phyloP scores from a whole-genome alignment of 2,797 vertebrate genomes.

The Anas acuta region DNA sequence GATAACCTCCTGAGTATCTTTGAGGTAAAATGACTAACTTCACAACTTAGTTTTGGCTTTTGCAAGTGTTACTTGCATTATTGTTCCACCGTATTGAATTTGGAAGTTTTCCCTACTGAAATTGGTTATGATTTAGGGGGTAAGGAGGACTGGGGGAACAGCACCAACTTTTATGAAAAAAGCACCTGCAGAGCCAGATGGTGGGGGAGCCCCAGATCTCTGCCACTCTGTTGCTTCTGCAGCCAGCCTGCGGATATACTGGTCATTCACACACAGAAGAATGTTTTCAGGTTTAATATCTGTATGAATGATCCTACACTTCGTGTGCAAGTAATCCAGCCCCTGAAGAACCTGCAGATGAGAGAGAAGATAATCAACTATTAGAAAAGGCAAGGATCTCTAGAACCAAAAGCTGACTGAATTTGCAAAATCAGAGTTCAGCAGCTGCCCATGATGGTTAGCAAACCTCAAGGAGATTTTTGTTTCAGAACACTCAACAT shows the following conservation, averaged over 20 bases:
- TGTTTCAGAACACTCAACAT: background rate
- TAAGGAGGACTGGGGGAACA: accelerated
- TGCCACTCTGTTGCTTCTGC: conserved; percentile 97
- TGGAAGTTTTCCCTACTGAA: background rate
- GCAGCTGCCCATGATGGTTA: background rate
- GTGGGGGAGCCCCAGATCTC: conserved; percentile 89
- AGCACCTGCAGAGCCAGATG: conserved; percentile 94
- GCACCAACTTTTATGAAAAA: background rate
- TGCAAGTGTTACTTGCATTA: background rate
- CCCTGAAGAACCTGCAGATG: conserved; percentile 91
- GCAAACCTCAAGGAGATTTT: background rate
- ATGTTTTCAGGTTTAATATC: conserved; percentile 99
- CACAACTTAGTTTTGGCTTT: background rate
- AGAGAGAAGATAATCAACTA: background rate
- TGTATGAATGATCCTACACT: conserved; percentile 97
- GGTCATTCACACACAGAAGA: conserved; percentile 91
- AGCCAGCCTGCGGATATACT: conserved; percentile 93
- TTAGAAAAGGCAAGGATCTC: background rate
- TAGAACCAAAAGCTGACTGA: background rate
- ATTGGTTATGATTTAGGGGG: background rate
- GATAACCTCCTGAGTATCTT: background rate
- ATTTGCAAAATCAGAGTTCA: background rate
- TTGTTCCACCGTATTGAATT: background rate
- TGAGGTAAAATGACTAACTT: background rate
- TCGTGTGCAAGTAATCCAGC: conserved; percentile 94